These are phyloP conservation scores for Tiliacea citrago DNA, from an alignment of 2,888 invertebrate species.

Conservation along the genomic window DNA sequence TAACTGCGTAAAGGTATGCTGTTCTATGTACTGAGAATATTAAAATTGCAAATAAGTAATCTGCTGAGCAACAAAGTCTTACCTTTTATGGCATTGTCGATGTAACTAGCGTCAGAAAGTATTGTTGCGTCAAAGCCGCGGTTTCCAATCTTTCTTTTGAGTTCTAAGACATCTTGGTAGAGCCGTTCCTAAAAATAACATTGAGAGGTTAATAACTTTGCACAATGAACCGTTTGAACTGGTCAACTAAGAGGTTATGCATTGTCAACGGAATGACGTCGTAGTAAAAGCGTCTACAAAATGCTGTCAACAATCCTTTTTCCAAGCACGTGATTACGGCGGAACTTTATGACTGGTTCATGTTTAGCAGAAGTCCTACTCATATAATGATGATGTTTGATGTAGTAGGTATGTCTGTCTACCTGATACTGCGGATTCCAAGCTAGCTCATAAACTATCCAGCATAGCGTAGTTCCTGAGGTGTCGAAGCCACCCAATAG, in stretches of 20 bases:
- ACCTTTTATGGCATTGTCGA: constrained; percentile 77
- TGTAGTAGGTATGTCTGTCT: not conserved
- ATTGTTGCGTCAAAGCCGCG: constrained; percentile 61
- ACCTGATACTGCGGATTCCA: constrained; percentile 74
- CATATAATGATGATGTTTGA: not conserved
- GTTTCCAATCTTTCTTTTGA: constrained; percentile 64
- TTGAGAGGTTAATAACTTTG: not conserved
- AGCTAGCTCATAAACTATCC: constrained; percentile 72
- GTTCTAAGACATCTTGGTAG: constrained; percentile 70
- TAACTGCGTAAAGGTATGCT: not conserved
- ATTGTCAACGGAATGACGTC: not conserved
- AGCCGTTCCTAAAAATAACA: constrained; percentile 69
- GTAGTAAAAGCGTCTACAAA: not conserved
- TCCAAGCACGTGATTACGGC: not conserved
- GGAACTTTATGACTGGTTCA: too few relatives aligned
- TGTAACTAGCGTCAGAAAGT: constrained; percentile 67
- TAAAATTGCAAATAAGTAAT: not conserved
- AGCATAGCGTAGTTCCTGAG: constrained; percentile 64
- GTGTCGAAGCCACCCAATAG: constrained; percentile 78
- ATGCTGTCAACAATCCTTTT: not conserved
- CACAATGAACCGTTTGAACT: too few relatives aligned
- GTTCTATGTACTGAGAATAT: not conserved
- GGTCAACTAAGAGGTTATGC: not conserved
- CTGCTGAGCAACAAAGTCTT: not conserved
- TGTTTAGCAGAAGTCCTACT: not conserved